Base-by-base conservation (phyloP, 2,888 invertebrate genomes). In the Proisotoma minuta region DNA sequence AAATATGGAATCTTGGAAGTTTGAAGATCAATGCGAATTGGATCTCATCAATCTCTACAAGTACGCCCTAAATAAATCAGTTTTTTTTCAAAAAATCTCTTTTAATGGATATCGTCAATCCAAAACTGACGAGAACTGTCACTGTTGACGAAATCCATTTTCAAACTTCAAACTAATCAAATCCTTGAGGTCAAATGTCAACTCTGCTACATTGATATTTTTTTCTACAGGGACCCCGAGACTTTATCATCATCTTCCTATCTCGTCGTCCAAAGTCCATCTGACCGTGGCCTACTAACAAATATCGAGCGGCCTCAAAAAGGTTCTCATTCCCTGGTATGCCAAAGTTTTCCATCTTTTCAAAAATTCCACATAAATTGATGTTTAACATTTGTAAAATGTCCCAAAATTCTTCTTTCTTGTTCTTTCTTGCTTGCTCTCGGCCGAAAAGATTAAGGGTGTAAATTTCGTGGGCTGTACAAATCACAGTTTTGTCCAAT, bases 11-110 rank as follows among this genome's bases (percentile, higher is more conserved):
- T 87, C 87, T 68, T 98, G 97, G 96, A 72, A 73, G 48, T 84
- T 95, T 63, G 93, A 95, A 79, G 96, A 98, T 79, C 94, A 97
- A 79, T 95, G 94, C 77, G 97, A 98, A 79, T 87, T 96, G 76
- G 98, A 99, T 79, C 88, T 98, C 74, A 83, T 96, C 73, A 90
- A 88, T 76, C 80, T 91, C 54, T 85, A 84, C 62, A 85, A 85
- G 77, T 76, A n/a, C n/a, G n/a, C n/a, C n/a, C n/a, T n/a, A n/a
- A n/a, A n/a, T n/a, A n/a, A n/a, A n/a, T n/a, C n/a, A n/a, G n/a
- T n/a, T n/a, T n/a, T n/a, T n/a, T n/a, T n/a, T n/a, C n/a, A n/a
- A n/a, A n/a, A n/a, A n/a, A n/a, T n/a, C n/a, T n/a, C n/a, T n/a
- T n/a, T n/a, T n/a, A n/a, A n/a, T n/a, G n/a, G n/a, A n/a, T n/a